Base-by-base conservation (phyloP, 2,888 invertebrate genomes). In the Philopedon plagiatum region DNA sequence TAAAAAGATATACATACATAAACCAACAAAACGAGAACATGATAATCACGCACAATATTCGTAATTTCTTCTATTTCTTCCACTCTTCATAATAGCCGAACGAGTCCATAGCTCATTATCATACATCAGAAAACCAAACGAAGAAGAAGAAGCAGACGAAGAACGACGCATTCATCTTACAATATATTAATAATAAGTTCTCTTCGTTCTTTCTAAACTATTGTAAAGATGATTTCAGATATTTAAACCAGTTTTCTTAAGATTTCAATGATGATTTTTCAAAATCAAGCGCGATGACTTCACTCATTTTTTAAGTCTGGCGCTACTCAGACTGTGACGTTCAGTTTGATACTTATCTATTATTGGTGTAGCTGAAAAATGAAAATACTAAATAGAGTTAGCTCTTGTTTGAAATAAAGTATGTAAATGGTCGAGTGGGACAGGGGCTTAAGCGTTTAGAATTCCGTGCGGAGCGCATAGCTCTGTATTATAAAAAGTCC, bases 231-330 rank as follows among this genome's bases (percentile, higher is more conserved):
- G 74, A 74, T 71, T 74, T 66, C 70, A 72, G 71, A 71, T 74
- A 72, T 71, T 70, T 65, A 73, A 75, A 75, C 75, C 63, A 65
- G 75, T 75, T 73, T 73, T 66, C 72, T 58, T 60, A 32, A 60
- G 74, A 74, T 71, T 71, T 71, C 67, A 77, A 80, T 79, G 81
- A 85, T 85, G 85, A 85, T 85, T 85, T 85, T 85, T 85, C 85
- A 85, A 84, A 85, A 85, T 85, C 85, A 85, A 82, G 81, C 80
- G 80, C 82, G 83, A 85, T 85, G 85, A 85, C 85, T 84, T 81
- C 80, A 82, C 85, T 84, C 84, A 84, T 85, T 85, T 85, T 84
- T 85, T 83, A 84, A 76, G 79, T 78, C 75, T 75, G 76, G 69
- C 71, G 61, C 71, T 74, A 75, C 61, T 82, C 78, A 83, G 83